Conservation (phyloP, 53 echinoderm and acorn worm species). For the Stichopus horrens region DNA sequence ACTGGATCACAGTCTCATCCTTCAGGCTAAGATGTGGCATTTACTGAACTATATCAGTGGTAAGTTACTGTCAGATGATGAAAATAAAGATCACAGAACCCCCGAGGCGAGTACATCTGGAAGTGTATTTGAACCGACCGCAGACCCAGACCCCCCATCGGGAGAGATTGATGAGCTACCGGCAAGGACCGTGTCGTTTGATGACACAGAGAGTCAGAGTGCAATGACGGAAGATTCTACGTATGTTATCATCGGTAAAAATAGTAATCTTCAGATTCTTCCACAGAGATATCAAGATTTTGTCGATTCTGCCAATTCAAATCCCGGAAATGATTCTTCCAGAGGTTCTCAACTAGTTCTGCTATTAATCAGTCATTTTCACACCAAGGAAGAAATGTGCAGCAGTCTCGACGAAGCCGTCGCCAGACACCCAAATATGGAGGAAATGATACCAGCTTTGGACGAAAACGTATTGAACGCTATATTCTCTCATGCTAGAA, state of each 20-base stretch:
- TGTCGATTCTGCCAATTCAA: not conserved
- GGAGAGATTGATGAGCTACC: not conserved
- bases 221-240: not conserved
- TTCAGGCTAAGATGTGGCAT: constrained; percentile 41
- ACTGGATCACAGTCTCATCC: constrained; percentile 3
- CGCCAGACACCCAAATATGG: not conserved
- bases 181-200: not conserved
- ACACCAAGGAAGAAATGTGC: not conserved
- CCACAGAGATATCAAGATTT: not conserved
- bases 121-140: not conserved
- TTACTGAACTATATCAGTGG: constrained; percentile 13
- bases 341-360: constrained; percentile 16
- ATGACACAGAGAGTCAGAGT: not conserved
- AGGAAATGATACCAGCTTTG: constrained; percentile 26
- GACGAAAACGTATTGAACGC: not conserved
- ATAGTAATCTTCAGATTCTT: not conserved
- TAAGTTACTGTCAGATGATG: not conserved
- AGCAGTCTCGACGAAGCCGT: not conserved
- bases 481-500: constrained; percentile 9
- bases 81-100: not conserved
- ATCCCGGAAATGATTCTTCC: not conserved
- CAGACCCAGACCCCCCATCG: not conserved
- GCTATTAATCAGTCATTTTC: not conserved
- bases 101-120: not conserved
- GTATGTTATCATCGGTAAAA: not conserved